A percentile compares a stretch with the other conserved stretches of the same genome.
phyloP scores from a whole-genome alignment of 1,140 invertebrate species.

The Artemia franciscana region DNA sequence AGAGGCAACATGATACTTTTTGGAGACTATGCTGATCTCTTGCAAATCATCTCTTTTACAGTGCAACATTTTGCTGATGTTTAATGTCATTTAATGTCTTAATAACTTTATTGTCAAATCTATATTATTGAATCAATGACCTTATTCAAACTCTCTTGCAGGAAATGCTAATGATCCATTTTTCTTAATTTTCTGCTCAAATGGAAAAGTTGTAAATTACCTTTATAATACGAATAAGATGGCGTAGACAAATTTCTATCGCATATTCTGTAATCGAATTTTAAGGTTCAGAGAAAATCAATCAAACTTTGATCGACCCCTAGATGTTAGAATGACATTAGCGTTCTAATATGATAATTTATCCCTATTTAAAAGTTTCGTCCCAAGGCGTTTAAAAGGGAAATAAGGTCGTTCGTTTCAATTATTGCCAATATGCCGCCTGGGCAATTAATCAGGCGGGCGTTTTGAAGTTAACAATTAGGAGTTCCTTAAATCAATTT shows the following conservation, averaged over 20 bases:
- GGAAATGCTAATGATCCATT: not conserved
- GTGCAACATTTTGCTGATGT: too few species aligned
- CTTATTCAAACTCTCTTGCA: too few species aligned
- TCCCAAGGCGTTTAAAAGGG: not conserved
- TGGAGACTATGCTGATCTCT: too few species aligned
- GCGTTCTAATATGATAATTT: not conserved
- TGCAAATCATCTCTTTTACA: too few species aligned
- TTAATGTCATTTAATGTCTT: too few species aligned
- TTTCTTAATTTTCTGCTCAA: not conserved
- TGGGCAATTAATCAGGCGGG: not conserved
- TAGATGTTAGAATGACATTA: not conserved
- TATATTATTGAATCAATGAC: too few species aligned
- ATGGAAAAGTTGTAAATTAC: not conserved
- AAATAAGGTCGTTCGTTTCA: not conserved
- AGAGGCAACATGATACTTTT: too few species aligned
- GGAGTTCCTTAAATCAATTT: too few species aligned
- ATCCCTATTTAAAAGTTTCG: not conserved
- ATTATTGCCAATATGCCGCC: not conserved
- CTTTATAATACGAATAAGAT: not conserved
- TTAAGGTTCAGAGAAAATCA: not conserved
- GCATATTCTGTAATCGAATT: not conserved
- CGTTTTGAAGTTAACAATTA: not conserved
- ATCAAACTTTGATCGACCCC: not conserved
- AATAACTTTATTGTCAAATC: too few species aligned
- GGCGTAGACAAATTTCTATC: not conserved